Conservation (phyloP, 2,888 invertebrate species). For the Synanthedon andrenaeformis region DNA sequence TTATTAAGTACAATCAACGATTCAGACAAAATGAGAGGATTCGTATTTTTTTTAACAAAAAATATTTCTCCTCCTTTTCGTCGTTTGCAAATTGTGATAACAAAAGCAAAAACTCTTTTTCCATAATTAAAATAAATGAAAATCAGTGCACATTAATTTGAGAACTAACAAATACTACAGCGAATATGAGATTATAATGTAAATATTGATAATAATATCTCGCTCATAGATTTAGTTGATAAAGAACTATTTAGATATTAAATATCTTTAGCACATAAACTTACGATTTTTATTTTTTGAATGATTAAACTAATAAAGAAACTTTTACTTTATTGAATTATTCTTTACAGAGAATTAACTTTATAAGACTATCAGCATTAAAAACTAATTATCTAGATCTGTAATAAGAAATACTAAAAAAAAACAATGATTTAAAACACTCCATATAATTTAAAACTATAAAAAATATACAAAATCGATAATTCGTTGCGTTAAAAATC, state of each 20-base stretch:
- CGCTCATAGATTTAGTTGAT: too few species aligned
- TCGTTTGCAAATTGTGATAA: conserved; percentile 11
- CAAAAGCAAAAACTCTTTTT: neutral
- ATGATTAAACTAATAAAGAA: too few species aligned
- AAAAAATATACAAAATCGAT: neutral
- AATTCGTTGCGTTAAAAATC: neutral
- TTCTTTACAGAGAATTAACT: too few species aligned
- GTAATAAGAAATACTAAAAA: too few species aligned
- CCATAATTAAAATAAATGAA: too few species aligned
- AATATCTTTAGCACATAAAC: too few species aligned
- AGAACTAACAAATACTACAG: neutral
- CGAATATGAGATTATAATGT: neutral
- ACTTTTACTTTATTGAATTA: too few species aligned
- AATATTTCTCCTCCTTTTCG: conserved; percentile 65
- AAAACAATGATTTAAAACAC: neutral
- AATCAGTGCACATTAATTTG: neutral
- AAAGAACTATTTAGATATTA: too few species aligned
- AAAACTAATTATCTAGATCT: too few species aligned
- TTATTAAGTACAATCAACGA: neutral
- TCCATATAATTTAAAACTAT: neutral
- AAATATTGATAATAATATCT: conserved; percentile 5
- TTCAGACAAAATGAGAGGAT: conserved; percentile 61
- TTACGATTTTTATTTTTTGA: too few species aligned
- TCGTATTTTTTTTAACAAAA: conserved; percentile 54
- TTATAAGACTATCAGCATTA: too few species aligned